Evolutionary conservation across 2,888 invertebrate genomes (phyloP), one percentile per base, ranked within the genome.

Genomic region (Rhopalosiphum nymphaeae): DNA sequence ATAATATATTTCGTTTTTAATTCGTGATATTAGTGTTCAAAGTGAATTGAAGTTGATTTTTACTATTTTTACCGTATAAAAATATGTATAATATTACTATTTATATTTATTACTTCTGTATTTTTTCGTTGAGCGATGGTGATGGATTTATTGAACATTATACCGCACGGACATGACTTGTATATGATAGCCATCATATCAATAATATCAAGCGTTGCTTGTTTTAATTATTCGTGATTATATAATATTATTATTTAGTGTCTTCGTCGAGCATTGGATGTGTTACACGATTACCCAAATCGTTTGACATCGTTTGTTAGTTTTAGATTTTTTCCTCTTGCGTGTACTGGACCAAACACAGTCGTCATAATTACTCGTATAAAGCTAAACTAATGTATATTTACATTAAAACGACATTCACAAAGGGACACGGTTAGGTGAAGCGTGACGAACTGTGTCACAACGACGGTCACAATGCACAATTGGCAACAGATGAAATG

Each of bases 401-500:
- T 11, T 49, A 87, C 87, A 49, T 49, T 53, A 87, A 49, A 87
- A 87, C 21, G 49, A 87, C n/a, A 67, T 67, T 67, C n/a, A n/a
- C 67, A 67, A 67, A 67, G 67, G n/a, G 67, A 67, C n/a, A 67
- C 16, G 1, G n/a, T 67, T 67, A 67, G n/a, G n/a, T 1, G 67
- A n/a, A 13, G n/a, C 67, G n/a, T 67, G 67, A 67, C 67, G 67
- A 67, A 67, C 13, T n/a, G n/a, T n/a, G 67, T 67, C 67, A 67
- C 16, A 16, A n/a, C 67, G 16, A 67, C n/a, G n/a, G 67, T 67
- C n/a, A 67, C 67, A 67, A 67, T 67, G 67, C n/a, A 5, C n/a
- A 67, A 67, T 67, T 67, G 67, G n/a, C 67, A 67, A 67, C n/a
- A 67, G 67, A 67, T 67, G n/a, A 67, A 67, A 67, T 67, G n/a